phyloP scores from a whole-genome alignment of 2,888 invertebrate genomes.

The Sminthurides aquaticus region DNA sequence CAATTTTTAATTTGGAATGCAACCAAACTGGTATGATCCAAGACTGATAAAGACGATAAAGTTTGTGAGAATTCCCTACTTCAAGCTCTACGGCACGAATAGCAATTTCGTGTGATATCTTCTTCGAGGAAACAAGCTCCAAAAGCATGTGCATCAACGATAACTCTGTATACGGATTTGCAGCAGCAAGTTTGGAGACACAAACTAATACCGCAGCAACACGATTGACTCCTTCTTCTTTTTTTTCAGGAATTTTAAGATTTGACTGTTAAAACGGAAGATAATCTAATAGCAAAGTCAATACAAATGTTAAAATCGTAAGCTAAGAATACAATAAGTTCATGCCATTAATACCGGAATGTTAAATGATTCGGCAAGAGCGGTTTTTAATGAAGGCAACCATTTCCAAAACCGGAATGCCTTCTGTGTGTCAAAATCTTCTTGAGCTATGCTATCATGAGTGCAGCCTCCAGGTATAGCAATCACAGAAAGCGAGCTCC shows the following conservation, averaged over 20 bases:
- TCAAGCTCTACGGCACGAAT: neutral
- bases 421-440: too few relatives aligned
- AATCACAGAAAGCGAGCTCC: too few relatives aligned
- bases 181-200: slow-evolving; percentile 47
- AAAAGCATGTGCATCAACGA: neutral
- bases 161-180: neutral
- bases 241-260: slow-evolving; percentile 48
- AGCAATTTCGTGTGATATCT: neutral
- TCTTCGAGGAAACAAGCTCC: neutral
- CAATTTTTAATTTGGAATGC: neutral
- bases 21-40: neutral
- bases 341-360: too few relatives aligned
- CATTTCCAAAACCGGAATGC: too few relatives aligned
- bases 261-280: slow-evolving; percentile 38
- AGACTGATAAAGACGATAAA: neutral
- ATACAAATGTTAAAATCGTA: too few relatives aligned
- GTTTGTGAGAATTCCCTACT: neutral
- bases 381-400: too few relatives aligned
- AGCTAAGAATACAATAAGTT: neutral
- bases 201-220: slow-evolving; percentile 55
- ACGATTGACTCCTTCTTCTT: slow-evolving; percentile 57
- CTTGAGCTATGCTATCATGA: too few relatives aligned
- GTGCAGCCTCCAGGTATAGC: too few relatives aligned
- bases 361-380: too few relatives aligned
- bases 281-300: too few relatives aligned